Percentiles rank a stretch among this genome's conserved stretches.
Evolutionary conservation across 2,113 vertebrate genomes (phyloP).

Genomic region (Hydropotes inermis): DNA sequence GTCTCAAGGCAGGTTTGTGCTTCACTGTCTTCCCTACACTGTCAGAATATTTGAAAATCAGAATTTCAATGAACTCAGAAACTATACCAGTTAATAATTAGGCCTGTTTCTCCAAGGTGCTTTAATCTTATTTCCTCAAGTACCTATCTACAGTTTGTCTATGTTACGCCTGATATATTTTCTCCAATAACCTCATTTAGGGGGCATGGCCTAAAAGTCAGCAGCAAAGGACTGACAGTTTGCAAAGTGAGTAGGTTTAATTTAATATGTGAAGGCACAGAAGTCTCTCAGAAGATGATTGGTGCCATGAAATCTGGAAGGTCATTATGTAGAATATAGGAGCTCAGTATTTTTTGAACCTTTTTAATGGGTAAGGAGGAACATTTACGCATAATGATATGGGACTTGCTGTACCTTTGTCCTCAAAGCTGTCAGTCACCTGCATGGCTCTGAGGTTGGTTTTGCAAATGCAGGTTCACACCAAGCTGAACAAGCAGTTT

Average conservation of each 20-base stretch:
- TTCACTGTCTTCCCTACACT: background rate
- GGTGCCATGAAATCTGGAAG: slow-evolving; percentile 53
- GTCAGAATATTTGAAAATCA: slow-evolving; percentile 40
- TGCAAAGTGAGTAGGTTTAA: slow-evolving; percentile 46
- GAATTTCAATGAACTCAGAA: slow-evolving; percentile 50
- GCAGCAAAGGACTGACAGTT: slow-evolving; percentile 33
- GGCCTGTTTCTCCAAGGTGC: slow-evolving; percentile 19
- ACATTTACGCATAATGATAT: background rate
- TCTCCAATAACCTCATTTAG: slow-evolving; percentile 40
- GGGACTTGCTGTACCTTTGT: background rate
- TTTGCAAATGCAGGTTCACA: slow-evolving; percentile 28
- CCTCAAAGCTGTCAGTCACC: slow-evolving; percentile 45
- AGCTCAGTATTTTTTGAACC: slow-evolving; percentile 33
- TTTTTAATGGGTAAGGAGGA: slow-evolving; percentile 57
- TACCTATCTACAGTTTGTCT: slow-evolving; percentile 4
- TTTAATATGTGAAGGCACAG: slow-evolving; percentile 41
- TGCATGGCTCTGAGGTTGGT: background rate
- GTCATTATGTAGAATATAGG: slow-evolving; percentile 52
- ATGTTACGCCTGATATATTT: slow-evolving; percentile 23
- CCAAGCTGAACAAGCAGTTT: slow-evolving; percentile 39
- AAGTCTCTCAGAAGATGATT: slow-evolving; percentile 34
- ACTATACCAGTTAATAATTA: slow-evolving; percentile 24
- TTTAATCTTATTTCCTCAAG: slow-evolving; percentile 52
- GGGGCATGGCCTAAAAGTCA: slow-evolving; percentile 31
- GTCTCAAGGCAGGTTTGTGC: background rate